phyloP scores from a whole-genome alignment of 2,113 vertebrate species.

The Sander lucioperca region DNA sequence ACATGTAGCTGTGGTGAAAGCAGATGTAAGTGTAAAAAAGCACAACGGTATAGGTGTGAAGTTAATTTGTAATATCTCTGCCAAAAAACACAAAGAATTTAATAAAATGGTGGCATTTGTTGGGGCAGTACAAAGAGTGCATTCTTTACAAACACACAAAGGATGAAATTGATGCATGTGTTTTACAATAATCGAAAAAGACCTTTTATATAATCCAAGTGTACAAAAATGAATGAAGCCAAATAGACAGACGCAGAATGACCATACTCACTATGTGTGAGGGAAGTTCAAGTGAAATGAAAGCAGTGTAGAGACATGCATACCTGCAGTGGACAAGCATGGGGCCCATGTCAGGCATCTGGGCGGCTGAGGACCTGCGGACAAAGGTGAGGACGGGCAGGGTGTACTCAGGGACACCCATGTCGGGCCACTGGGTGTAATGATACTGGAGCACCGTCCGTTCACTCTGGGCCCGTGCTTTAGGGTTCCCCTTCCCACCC shows the following conservation, averaged over 20 bases:
- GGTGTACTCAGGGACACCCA: slow-evolving; percentile 95
- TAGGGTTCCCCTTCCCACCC: slow-evolving; percentile 91
- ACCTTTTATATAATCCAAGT: neutral
- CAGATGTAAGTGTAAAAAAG: neutral
- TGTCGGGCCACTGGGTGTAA: slow-evolving; percentile 97
- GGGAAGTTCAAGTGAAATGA: neutral
- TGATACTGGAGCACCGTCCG: slow-evolving; percentile 93
- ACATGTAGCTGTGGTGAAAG: neutral
- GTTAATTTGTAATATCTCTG: neutral
- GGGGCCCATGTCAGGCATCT: slow-evolving; percentile 89
- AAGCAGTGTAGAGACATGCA: neutral
- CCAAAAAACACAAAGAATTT: neutral
- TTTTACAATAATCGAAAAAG: neutral
- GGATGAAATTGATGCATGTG: neutral
- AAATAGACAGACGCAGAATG: neutral
- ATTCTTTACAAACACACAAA: neutral
- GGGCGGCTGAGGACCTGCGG: slow-evolving; percentile 90
- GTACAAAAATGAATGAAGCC: neutral
- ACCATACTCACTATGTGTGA: neutral
- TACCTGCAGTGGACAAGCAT: slow-evolving; percentile 97
- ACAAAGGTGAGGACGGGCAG: slow-evolving; percentile 94
- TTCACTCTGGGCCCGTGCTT: slow-evolving; percentile 89
- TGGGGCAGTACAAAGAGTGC: neutral
- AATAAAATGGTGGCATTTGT: neutral
- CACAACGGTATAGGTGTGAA: neutral